These are phyloP conservation scores for Anagrus nilaparvatae DNA, from an alignment of 1,140 invertebrate species.

Conservation along the genomic window DNA sequence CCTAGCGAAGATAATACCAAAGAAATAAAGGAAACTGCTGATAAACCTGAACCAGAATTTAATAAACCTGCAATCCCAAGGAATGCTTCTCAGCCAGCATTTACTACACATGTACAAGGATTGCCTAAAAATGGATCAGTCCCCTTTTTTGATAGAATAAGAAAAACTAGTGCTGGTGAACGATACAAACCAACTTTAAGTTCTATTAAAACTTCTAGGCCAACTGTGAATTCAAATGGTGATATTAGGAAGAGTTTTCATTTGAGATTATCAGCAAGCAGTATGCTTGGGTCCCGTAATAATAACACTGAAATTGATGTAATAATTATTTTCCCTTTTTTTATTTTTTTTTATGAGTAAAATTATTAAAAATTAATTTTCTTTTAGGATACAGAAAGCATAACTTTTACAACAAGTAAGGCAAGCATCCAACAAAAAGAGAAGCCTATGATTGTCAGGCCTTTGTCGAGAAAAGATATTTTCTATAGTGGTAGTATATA, in stretches of 20 bases:
- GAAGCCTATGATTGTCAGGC: constrained; percentile 67
- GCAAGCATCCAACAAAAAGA: constrained; percentile 37
- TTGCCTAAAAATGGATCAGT: constrained; percentile 80
- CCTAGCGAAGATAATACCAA: constrained; percentile 39
- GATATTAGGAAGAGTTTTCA: constrained; percentile 47
- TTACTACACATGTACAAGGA: constrained; percentile 66
- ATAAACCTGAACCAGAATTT: constrained; percentile 37
- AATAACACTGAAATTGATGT: constrained; percentile 54
- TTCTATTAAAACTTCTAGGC: constrained; percentile 52
- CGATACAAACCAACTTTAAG: constrained; percentile 67
- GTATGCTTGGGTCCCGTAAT: constrained; percentile 48
- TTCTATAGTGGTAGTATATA: constrained; percentile 94
- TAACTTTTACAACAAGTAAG: constrained; percentile 42
- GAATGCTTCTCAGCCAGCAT: constrained; percentile 75
- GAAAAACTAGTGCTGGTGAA: constrained; percentile 68
- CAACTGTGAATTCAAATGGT: constrained; percentile 42
- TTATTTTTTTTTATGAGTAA: not conserved
- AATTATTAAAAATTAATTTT: constrained; percentile 2
- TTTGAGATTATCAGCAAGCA: constrained; percentile 46
- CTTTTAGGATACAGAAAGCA: constrained; percentile 37
- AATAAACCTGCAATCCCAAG: constrained; percentile 53
- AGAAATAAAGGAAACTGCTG: constrained; percentile 21
- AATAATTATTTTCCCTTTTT: constrained; percentile 16
- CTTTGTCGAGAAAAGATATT: constrained; percentile 92
- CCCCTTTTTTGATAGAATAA: constrained; percentile 73